A percentile compares a stretch with the other conserved stretches of the same genome.
These are phyloP conservation scores for Ceriagrion tenellum DNA, from an alignment of 2,888 invertebrate species.

Conservation along the genomic window DNA sequence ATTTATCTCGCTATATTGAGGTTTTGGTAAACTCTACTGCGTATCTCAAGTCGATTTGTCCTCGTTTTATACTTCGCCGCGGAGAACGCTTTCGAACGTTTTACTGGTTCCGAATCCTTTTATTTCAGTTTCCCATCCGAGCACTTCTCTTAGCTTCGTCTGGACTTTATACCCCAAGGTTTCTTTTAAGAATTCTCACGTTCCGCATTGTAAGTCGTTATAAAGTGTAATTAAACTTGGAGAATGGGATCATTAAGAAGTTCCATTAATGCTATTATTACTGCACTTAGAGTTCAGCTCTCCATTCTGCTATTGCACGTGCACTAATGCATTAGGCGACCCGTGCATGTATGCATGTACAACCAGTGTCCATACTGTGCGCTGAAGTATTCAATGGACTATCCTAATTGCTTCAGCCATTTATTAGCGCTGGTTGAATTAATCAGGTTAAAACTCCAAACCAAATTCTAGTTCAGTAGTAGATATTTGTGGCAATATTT, in stretches of 20 bases:
- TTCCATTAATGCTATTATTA: constrained; percentile 8
- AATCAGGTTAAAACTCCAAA: too few relatives aligned
- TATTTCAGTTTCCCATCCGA: neutral
- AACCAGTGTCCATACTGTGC: neutral
- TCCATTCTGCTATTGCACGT: neutral
- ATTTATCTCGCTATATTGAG: neutral
- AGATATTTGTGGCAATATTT: too few relatives aligned
- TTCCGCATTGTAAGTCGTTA: neutral
- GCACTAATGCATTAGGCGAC: neutral
- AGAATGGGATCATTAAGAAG: constrained; percentile 7
- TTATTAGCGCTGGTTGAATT: too few relatives aligned
- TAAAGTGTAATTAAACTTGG: constrained; percentile 18
- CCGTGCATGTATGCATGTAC: neutral
- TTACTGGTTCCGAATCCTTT: neutral
- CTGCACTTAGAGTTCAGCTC: neutral
- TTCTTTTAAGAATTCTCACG: neutral
- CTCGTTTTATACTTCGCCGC: neutral
- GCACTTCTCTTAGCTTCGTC: neutral
- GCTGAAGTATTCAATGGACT: neutral
- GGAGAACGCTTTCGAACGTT: neutral
- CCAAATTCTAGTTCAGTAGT: too few relatives aligned
- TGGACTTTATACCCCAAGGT: neutral
- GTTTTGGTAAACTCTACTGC: neutral
- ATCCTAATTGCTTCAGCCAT: too few relatives aligned
- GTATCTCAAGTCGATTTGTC: neutral